Percentiles rank a stretch among this genome's conserved stretches.
phyloP scores from a whole-genome alignment of 30 jellyfish, hydroid and myxozoan species.

The Rhopilema esculentum region DNA sequence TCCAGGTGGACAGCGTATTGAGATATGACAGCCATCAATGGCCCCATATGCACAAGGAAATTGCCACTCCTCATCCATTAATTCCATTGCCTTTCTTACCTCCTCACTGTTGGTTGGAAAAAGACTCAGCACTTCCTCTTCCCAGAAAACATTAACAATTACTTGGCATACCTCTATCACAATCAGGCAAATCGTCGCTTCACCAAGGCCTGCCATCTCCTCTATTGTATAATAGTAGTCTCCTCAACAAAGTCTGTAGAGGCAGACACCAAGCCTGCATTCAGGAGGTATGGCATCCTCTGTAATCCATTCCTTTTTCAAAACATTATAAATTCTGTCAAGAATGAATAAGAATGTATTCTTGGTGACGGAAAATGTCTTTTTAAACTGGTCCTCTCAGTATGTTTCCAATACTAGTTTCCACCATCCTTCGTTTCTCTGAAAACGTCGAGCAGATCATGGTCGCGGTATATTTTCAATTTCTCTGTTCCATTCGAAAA shows the following conservation, averaged over 20 bases:
- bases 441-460: slow-evolving; percentile 50
- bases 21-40: slow-evolving; percentile 68
- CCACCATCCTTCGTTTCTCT: slow-evolving; percentile 65
- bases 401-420: slow-evolving; percentile 33
- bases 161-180: slow-evolving; percentile 26
- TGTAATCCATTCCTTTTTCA: slow-evolving; percentile 17
- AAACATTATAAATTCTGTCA: slow-evolving; percentile 31
- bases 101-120: slow-evolving; percentile 33
- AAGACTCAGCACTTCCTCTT: slow-evolving; percentile 15
- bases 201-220: slow-evolving; percentile 61
- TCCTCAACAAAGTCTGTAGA: slow-evolving; percentile 20
- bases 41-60: slow-evolving; percentile 61
- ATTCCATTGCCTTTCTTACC: slow-evolving; percentile 21
- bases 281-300: slow-evolving; percentile 38
- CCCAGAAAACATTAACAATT: slow-evolving; percentile 30
- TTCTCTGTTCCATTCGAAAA: slow-evolving; percentile 28
- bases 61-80: slow-evolving; percentile 56
- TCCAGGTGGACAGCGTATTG: slow-evolving; percentile 66
- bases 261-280: slow-evolving; percentile 63
- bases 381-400: slow-evolving; percentile 31
- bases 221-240: slow-evolving; percentile 38
- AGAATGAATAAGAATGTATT: slow-evolving; percentile 34
- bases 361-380: slow-evolving; percentile 32
- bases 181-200: slow-evolving; percentile 31
- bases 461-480: slow-evolving; percentile 37